A percentile compares a stretch with the other conserved stretches of the same genome.
Evolutionary conservation across 2,888 invertebrate genomes (phyloP).

Genomic region (Dicyrtomina minuta): DNA sequence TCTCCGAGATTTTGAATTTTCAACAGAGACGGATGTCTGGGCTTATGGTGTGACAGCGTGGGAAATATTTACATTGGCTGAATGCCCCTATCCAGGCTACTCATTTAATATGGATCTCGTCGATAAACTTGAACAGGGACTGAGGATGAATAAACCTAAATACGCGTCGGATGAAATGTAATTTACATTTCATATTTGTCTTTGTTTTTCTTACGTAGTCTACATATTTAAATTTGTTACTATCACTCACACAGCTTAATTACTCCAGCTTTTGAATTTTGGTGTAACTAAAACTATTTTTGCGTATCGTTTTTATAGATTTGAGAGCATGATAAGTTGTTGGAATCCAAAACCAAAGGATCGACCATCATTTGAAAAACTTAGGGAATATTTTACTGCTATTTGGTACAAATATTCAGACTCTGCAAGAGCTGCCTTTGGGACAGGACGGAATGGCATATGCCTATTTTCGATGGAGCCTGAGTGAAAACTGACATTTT

Average conservation of each 20-base stretch:
- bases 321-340: background rate
- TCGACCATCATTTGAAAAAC: background rate
- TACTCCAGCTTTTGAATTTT: too few relatives aligned
- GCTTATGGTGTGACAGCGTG: background rate
- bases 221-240: too few relatives aligned
- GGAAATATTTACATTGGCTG: constrained; percentile 2
- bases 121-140: background rate
- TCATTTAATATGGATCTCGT: background rate
- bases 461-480: too few relatives aligned
- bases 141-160: background rate
- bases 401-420: too few relatives aligned
- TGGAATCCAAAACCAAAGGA: background rate
- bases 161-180: background rate
- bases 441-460: too few relatives aligned
- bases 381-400: background rate
- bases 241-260: too few relatives aligned
- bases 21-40: background rate
- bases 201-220: too few relatives aligned
- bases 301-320: background rate
- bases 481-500: too few relatives aligned
- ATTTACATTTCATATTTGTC: too few relatives aligned
- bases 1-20: background rate
- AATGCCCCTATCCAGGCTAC: background rate
- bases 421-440: too few relatives aligned
- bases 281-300: too few relatives aligned